Evolutionary conservation across 2,113 vertebrate species (phyloP).

Genomic region (Halichoerus grypus): DNA sequence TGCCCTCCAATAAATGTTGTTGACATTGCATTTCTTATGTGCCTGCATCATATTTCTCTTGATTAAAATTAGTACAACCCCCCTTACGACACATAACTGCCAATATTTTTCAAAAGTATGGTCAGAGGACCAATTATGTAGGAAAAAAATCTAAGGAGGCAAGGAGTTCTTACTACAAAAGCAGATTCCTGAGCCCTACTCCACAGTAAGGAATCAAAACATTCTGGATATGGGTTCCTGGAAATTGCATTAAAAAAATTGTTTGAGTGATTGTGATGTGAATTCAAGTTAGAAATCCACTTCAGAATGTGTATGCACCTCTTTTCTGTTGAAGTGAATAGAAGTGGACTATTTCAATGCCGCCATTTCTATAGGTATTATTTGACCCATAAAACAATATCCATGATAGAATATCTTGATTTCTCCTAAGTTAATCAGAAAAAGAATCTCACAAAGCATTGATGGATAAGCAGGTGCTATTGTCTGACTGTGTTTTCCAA

Average conservation of each 20-base stretch:
- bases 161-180: background rate
- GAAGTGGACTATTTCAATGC: background rate
- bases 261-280: background rate
- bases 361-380: background rate
- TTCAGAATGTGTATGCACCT: background rate
- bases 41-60: background rate
- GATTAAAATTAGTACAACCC: background rate
- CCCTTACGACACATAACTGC: background rate
- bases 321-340: background rate
- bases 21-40: background rate
- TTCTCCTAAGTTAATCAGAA: background rate
- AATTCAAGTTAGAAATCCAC: background rate
- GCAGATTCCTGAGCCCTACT: background rate
- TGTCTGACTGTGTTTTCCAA: background rate
- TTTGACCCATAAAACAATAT: background rate
- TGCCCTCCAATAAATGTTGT: background rate
- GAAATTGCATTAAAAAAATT: background rate
- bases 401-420: background rate
- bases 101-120: slow-evolving; percentile 32
- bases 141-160: background rate
- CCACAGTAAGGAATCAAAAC: background rate
- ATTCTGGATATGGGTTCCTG: background rate
- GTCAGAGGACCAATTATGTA: background rate
- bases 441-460: background rate
- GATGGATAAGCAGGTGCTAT: background rate